Evolutionary conservation across 1,140 invertebrate species (phyloP).

Genomic region (Pollicipes pollicipes): DNA sequence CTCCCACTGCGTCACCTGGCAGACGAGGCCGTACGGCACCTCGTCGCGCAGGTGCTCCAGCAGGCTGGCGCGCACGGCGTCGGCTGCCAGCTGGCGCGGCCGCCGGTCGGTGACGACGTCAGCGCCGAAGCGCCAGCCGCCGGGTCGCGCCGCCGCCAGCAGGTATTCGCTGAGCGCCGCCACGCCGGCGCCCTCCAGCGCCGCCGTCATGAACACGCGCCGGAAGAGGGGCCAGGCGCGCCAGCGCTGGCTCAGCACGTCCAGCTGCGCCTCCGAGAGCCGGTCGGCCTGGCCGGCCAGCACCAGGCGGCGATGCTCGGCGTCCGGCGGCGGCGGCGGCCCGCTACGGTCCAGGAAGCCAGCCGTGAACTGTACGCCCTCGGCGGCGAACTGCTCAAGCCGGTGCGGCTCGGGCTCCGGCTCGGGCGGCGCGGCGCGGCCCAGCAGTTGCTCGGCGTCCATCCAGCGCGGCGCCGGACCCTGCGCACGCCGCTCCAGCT

Average conservation of each 20-base stretch:
- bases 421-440: not conserved
- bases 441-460: conserved; percentile 8
- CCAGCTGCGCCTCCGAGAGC: conserved; percentile 16
- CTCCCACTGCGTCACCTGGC: conserved; percentile 14
- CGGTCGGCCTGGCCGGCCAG: conserved; percentile 12
- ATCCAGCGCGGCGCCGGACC: conserved; percentile 3
- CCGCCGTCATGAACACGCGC: conserved; percentile 76
- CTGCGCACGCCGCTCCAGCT: not conserved
- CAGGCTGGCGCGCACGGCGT: not conserved
- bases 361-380: not conserved
- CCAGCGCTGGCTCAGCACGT: conserved; percentile 19
- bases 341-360: not conserved
- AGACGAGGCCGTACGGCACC: conserved; percentile 10
- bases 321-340: not conserved
- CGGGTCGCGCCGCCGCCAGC: conserved; percentile 9
- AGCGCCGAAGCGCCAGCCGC: conserved; percentile 14
- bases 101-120: conserved; percentile 9
- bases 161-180: conserved; percentile 45
- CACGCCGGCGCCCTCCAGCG: conserved; percentile 56
- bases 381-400: not conserved
- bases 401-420: not conserved
- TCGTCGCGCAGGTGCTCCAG: not conserved
- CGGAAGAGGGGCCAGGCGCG: conserved; percentile 54
- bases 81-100: not conserved
- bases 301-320: not conserved